A percentile compares a stretch with the other conserved stretches of the same genome.
phyloP scores from a whole-genome alignment of 37 sponge, comb jelly and placozoan genomes.

The Spongilla lacustris region DNA sequence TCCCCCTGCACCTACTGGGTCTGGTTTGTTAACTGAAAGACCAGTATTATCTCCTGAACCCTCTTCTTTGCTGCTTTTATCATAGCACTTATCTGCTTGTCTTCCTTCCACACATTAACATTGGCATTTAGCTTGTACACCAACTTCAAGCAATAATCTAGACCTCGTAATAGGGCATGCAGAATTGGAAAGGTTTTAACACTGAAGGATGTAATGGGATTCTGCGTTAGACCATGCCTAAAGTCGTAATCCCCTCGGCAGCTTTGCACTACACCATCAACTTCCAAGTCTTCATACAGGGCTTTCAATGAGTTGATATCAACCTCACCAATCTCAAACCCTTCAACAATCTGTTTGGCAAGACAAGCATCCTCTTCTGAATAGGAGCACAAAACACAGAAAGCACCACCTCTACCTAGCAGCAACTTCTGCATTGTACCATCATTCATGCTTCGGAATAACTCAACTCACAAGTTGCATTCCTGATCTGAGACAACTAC shows the following conservation, averaged over 20 bases:
- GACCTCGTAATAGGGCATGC: not conserved
- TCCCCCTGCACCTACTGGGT: not conserved
- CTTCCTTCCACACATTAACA: not conserved
- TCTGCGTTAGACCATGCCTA: not conserved
- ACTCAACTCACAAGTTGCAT: not conserved
- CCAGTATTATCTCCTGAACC: not conserved
- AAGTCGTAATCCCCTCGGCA: not conserved
- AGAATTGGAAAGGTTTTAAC: not conserved
- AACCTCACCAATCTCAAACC: not conserved
- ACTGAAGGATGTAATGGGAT: not conserved
- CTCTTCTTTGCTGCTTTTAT: not conserved
- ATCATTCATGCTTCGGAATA: not conserved
- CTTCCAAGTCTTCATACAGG: not conserved
- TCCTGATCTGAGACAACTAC: not conserved
- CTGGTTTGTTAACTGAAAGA: not conserved
- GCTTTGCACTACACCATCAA: not conserved
- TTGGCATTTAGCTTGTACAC: not conserved
- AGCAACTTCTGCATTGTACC: not conserved
- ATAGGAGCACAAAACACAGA: constrained; percentile 2
- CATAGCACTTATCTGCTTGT: not conserved
- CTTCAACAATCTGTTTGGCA: constrained; percentile 20
- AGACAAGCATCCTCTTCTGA: constrained; percentile 10
- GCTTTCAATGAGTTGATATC: not conserved
- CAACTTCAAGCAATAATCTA: not conserved
- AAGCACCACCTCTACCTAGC: not conserved